phyloP scores from a whole-genome alignment of 1,140 invertebrate genomes.

The Myzus persicae region DNA sequence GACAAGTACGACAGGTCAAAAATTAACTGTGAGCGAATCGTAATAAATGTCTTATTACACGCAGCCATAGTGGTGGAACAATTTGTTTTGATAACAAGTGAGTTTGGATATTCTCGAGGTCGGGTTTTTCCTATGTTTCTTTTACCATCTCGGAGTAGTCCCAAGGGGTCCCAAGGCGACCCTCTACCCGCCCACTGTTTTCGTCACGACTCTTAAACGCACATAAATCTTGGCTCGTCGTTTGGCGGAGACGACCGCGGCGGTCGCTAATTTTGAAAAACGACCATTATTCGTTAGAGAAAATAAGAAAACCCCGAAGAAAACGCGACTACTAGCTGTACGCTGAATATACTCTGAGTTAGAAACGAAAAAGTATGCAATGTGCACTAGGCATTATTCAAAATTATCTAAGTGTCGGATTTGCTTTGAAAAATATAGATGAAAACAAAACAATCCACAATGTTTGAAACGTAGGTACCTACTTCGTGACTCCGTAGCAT shows the following conservation, averaged over 20 bases:
- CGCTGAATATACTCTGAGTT: background rate
- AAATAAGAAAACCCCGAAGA: background rate
- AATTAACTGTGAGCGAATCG: background rate
- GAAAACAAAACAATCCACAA: background rate
- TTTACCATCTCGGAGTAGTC: background rate
- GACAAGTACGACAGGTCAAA: background rate
- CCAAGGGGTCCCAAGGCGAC: background rate
- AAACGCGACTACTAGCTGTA: background rate
- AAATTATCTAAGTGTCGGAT: background rate
- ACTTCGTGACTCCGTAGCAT: background rate
- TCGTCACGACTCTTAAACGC: conserved; percentile 55
- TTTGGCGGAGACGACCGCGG: background rate
- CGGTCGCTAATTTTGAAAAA: conserved; percentile 56
- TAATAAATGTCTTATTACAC: conserved; percentile 4
- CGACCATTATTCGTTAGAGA: background rate
- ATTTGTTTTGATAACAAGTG: conserved; percentile 56
- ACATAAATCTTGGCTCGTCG: conserved; percentile 36
- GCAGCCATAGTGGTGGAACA: background rate
- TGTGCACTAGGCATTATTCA: background rate
- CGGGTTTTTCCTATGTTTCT: background rate
- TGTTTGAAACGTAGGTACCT: no score
- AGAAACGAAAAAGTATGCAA: background rate
- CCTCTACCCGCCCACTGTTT: background rate
- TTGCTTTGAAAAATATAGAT: background rate
- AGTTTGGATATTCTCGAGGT: conserved; percentile 24